Percentiles rank a stretch among this genome's conserved stretches.
Conservation (phyloP, 1,140 invertebrate genomes). For the Pteromalus puparum region DNA sequence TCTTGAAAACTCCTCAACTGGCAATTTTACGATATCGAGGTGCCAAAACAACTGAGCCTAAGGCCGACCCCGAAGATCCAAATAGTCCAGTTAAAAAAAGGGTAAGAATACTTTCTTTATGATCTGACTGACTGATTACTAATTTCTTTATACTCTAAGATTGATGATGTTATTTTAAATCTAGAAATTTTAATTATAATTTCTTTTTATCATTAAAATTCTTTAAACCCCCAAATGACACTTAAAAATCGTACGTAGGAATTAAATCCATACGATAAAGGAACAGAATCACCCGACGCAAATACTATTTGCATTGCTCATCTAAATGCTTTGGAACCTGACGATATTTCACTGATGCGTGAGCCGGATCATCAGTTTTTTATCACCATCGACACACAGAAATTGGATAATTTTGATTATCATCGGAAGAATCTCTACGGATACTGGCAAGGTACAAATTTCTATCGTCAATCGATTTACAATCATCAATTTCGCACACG, state of each 20-base stretch:
- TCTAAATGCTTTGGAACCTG: constrained; percentile 77
- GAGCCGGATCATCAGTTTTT: constrained; percentile 85
- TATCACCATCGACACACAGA: constrained; percentile 89
- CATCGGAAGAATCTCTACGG: constrained; percentile 83
- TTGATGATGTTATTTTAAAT: no score
- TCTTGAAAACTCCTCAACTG: constrained; percentile 65
- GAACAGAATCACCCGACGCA: constrained; percentile 80
- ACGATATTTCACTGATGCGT: constrained; percentile 76
- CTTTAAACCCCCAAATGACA: no score
- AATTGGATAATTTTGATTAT: constrained; percentile 86
- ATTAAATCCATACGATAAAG: constrained; percentile 87
- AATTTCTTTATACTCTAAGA: no score
- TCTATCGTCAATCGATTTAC: not conserved
- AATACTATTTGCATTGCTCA: constrained; percentile 82
- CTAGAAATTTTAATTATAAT: no score
- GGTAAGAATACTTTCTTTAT: constrained; percentile 56
- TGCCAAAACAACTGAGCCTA: constrained; percentile 44
- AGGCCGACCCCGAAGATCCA: constrained; percentile 46
- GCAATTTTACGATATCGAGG: constrained; percentile 75
- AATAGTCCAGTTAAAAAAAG: not conserved
- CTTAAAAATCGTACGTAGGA: constrained; percentile 73
- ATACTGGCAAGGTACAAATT: constrained; percentile 73
- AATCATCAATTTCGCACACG: not conserved
- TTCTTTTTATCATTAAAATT: no score
- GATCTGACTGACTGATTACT: no score